Base-by-base conservation (phyloP, 1,140 invertebrate species). In the Anastatus disparis region DNA sequence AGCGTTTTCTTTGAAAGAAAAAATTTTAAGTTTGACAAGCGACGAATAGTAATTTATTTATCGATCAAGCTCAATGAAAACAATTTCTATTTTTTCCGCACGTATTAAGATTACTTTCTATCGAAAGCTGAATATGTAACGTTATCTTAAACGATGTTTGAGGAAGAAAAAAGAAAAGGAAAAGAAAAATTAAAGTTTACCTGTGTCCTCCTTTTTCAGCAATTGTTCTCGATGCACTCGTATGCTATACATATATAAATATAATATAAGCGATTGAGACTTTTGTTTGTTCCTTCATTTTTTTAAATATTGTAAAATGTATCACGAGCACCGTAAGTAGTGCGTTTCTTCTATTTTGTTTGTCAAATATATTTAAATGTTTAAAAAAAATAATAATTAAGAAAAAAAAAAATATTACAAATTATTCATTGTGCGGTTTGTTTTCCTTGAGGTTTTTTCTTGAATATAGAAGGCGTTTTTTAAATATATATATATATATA, bases 151-250 rank as follows among this genome's bases (percentile, higher is more conserved):
- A n/a, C n/a, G n/a, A n/a, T n/a, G n/a, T n/a, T n/a, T n/a, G n/a
- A n/a, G n/a, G n/a, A n/a, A n/a, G n/a, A n/a, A n/a, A n/a, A n/a
- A n/a, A n/a, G n/a, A n/a, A n/a, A n/a, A n/a, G n/a, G n/a, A n/a
- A n/a, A n/a, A n/a, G n/a, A n/a, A n/a, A n/a, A n/a, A n/a, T n/a
- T n/a, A n/a, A n/a, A n/a, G n/a, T 50, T 38, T 38, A 38, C 17
- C 40, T 35, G 50, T 44, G 63, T 62, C 46, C 65, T 70, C 40
- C n/a, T n/a, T n/a, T n/a, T n/a, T 68, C 66, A 65, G 71, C 72
- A 73, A 70, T 70, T 73, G 61, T 73, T 73, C 67, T 65, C 67
- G 65, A 66, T 69, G 67, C 72, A 70, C 72, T 56, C 66, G 35
- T 46, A 64, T 55, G 44, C 26, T 26, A 46, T 27, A 29, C 20